Evolutionary conservation across 2,113 vertebrate genomes (phyloP).

Genomic region (Panthera tigris): DNA sequence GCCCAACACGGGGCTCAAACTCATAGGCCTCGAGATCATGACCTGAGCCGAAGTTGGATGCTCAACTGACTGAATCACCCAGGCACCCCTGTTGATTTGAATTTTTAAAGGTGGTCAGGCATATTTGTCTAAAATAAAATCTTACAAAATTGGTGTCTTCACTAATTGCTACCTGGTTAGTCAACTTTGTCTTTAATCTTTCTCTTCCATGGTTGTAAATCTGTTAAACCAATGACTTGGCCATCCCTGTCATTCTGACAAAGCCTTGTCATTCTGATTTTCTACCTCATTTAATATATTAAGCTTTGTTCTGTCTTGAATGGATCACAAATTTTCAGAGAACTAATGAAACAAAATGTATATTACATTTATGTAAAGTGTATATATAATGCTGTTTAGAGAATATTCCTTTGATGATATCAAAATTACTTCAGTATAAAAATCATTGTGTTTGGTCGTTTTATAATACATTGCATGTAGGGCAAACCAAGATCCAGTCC

Average conservation of each 20-base stretch:
- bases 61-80: no score
- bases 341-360: slow-evolving; percentile 10
- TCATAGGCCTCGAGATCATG: no score
- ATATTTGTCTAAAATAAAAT: slow-evolving; percentile 46
- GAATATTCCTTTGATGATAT: not conserved
- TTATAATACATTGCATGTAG: not conserved
- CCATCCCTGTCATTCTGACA: not conserved
- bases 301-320: not conserved
- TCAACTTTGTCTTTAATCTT: not conserved
- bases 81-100: not conserved
- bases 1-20: no score
- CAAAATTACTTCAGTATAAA: not conserved
- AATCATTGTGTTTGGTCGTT: not conserved
- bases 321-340: slow-evolving; percentile 26
- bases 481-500: not conserved
- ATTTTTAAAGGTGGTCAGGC: not conserved
- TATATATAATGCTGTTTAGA: not conserved
- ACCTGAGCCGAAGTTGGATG: no score
- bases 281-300: not conserved
- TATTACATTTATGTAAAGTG: not conserved
- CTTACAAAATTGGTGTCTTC: not conserved
- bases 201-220: not conserved
- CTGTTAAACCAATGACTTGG: not conserved
- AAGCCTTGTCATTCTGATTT: not conserved
- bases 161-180: not conserved